Evolutionary conservation across 2,113 vertebrate genomes (phyloP).

Genomic region (Willisornis vidua): DNA sequence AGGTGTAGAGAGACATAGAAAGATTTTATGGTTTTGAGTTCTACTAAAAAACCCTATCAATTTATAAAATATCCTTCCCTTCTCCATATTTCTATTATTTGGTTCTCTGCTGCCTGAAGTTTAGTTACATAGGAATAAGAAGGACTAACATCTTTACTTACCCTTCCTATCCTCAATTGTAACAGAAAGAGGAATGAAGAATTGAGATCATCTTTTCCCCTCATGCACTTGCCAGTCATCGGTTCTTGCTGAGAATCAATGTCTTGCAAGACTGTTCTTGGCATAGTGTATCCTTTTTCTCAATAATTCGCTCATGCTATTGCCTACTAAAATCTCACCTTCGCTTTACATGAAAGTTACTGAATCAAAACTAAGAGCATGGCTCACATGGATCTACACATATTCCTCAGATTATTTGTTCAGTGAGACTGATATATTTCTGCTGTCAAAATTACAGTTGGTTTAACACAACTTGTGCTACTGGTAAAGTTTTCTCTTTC

Average conservation of each 20-base stretch:
- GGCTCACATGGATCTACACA: not conserved
- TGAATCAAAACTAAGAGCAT: not conserved
- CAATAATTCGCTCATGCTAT: not conserved
- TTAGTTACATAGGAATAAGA: not conserved
- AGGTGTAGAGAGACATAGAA: fast-evolving
- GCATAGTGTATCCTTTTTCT: not conserved
- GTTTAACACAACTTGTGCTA: conserved; percentile 17
- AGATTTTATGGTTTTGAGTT: not conserved
- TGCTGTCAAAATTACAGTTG: conserved; percentile 15
- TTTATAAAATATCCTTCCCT: not conserved
- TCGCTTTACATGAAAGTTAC: not conserved
- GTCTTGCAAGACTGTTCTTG: not conserved
- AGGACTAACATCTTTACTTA: not conserved
- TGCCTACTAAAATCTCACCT: not conserved
- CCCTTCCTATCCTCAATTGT: not conserved
- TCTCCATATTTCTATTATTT: not conserved
- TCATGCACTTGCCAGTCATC: not conserved
- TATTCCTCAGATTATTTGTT: conserved; percentile 21
- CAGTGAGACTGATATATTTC: conserved; percentile 10
- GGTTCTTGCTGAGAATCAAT: not conserved
- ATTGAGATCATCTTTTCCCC: not conserved
- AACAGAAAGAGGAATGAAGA: not conserved
- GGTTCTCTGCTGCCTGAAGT: not conserved
- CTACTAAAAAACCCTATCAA: not conserved
- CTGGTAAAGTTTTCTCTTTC: conserved; percentile 12